Evolutionary conservation across 2,888 invertebrate genomes (phyloP).

Genomic region (Diploptera punctata): DNA sequence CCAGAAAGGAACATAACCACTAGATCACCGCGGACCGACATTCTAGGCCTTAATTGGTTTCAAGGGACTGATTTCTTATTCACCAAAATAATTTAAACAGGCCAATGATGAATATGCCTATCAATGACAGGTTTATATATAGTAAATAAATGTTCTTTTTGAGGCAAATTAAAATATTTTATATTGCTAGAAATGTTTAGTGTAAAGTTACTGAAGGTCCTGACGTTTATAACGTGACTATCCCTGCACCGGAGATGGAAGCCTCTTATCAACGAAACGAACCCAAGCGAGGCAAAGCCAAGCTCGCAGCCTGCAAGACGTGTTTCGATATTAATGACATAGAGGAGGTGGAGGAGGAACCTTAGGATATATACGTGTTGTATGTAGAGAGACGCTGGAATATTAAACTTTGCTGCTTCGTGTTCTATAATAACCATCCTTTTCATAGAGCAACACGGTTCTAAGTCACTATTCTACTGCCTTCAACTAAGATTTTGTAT

Average conservation of each 20-base stretch:
- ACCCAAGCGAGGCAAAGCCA: conserved; percentile 22
- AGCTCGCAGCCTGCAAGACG: conserved; percentile 15
- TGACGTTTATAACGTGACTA: conserved; percentile 7
- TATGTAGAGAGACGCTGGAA: conserved; percentile 18
- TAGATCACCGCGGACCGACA: too few relatives aligned
- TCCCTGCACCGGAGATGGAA: conserved; percentile 21
- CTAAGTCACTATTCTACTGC: not conserved
- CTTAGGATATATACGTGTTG: conserved; percentile 18
- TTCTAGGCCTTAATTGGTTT: too few relatives aligned
- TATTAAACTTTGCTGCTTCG: conserved; percentile 30
- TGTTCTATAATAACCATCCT: conserved; percentile 25
- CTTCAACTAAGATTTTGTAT: too few relatives aligned
- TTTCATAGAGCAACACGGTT: not conserved
- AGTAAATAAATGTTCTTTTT: too few relatives aligned
- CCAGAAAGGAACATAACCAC: too few relatives aligned
- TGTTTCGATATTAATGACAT: conserved; percentile 32
- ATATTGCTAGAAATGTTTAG: too few relatives aligned
- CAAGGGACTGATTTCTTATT: too few relatives aligned
- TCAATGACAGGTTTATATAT: too few relatives aligned
- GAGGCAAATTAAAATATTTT: not conserved
- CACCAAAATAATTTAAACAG: too few relatives aligned
- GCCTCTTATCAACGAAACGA: conserved; percentile 25
- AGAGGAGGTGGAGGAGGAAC: conserved; percentile 15
- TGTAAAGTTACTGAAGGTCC: too few relatives aligned
- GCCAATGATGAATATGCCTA: too few relatives aligned